A percentile compares a stretch with the other conserved stretches of the same genome.
Conservation (phyloP, 2,888 invertebrate species). For the Smittia sp. region DNA sequence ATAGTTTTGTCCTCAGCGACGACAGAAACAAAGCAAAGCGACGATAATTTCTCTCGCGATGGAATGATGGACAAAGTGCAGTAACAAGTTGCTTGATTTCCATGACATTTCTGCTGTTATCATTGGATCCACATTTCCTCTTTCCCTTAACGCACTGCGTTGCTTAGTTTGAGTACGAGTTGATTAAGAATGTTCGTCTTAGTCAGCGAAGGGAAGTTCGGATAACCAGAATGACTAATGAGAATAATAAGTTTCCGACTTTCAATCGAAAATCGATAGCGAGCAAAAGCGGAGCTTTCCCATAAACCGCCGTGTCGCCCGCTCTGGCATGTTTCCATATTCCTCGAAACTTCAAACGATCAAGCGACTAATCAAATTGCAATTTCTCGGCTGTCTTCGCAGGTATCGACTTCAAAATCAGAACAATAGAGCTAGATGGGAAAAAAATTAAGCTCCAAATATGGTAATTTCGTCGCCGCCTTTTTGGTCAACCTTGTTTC, state of each 20-base stretch:
- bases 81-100: too few relatives aligned
- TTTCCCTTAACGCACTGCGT: too few relatives aligned
- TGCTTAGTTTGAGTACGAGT: too few relatives aligned
- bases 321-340: slow-evolving; percentile 11
- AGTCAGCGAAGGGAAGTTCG: neutral
- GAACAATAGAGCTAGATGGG: slow-evolving; percentile 96
- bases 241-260: neutral
- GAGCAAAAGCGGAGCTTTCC: neutral
- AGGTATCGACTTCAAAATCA: slow-evolving; percentile 99
- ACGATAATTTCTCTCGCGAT: neutral
- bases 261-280: slow-evolving; percentile 11
- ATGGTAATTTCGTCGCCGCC: slow-evolving; percentile 69
- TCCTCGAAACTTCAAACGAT: neutral
- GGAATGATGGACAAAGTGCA: slow-evolving; percentile 4
- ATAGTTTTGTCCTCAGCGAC: neutral
- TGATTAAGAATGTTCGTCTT: too few relatives aligned
- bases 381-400: slow-evolving; percentile 51
- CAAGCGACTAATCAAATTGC: neutral
- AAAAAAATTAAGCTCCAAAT: slow-evolving; percentile 99
- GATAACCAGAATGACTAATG: slow-evolving; percentile 7
- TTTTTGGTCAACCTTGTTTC: neutral
- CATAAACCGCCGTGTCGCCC: neutral
- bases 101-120: too few relatives aligned
- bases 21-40: neutral
- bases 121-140: too few relatives aligned